Evolutionary conservation across 2,888 invertebrate genomes (phyloP), one percentile per base, ranked within the genome.

Genomic region (Nomada fucata): DNA sequence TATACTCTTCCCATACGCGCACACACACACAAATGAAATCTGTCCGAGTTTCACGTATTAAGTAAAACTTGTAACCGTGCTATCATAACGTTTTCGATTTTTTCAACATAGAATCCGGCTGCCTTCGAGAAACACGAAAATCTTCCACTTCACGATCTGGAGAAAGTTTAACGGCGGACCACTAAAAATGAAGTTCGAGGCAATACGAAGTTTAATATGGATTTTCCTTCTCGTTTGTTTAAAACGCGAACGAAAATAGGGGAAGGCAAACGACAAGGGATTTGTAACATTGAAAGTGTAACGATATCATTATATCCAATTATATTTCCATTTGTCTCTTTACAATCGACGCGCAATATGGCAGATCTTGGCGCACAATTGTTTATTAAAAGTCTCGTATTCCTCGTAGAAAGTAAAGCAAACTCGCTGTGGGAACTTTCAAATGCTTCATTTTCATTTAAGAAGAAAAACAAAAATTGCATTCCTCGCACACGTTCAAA

Each of bases 21-120:
- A 36, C 73, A 73, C 20, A 26, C 36, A 59, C 78, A 70, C 59
- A 79, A 79, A 29, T 78, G 65, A 59, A 77, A 77, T 18, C 59
- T 59, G n/a, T 20, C 47, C 7, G 42, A 72, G 23, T 50, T 64
- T 18, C 50, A 4, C 59, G 18, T 52, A 10, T 2, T 44, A 63
- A n/a, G n/a, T 29, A 36, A 44, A 13, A 44, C 42, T 20, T 7
- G 50, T 50, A 52, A 72, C 20, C 42, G n/a, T 10, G 26, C 2
- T 36, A 11, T 50, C 9, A 4, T 53, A 55, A n/a, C 42, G 4
- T 42, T 42, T 18, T n/a, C n/a, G 15, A 44, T 18, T 61, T 61
- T 20, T 47, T 20, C n/a, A 23, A 55, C 26, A 55, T 5, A 9
- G 42, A 44, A 72, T 55, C 26, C 44, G 7, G 42, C 1, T 10